Evolutionary conservation across 2,888 invertebrate species (phyloP), one percentile per base, ranked within the genome.

Genomic region (Petrophora chlorosata): DNA sequence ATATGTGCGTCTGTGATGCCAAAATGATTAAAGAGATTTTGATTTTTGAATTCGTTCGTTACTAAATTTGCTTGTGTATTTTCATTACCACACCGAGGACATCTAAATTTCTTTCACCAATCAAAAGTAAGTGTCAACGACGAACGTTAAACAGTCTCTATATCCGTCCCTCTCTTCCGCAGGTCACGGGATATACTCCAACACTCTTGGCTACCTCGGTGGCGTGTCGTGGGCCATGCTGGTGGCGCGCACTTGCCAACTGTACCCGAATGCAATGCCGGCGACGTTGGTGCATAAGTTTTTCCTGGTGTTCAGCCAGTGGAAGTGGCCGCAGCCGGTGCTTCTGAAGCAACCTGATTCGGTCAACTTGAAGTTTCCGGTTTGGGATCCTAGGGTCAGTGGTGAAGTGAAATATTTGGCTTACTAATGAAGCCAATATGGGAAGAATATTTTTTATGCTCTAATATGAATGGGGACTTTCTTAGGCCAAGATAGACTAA

Each of bases 201-300:
- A 99, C 91, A 97, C 96, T 0, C 91, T 99, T 65, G 99, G 99
- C 29, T 99, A 98, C 84, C 93, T 99, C 39, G 99, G 99, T 39
- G 99, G 99, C 53, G 99, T 99, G 5, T 98, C 99, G 0, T 99
- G 99, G 99, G 99, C 99, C 1, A 99, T 99, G 97, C 88, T 99
- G 43, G 99, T 99, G 0, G 99, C 99, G 0, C 92, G 99, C 57
- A 98, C 98, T 0, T 99, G 99, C 81, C 99, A 99, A 82, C 90
- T 99, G 23, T 99, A 99, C 90, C 99, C 99, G 2, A 98, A 98
- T 86, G 99, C 99, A 1, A 93, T 95, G 19, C 96, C 99, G 0
- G 95, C 99, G 2, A 98, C 98, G 0, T 89, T 99, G 60, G 96
- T 99, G 41, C 97, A 99, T 85, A 99, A 99, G 86, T 99, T 99